Conservation (phyloP, 2,797 vertebrate species). For the Takifugu ocellatus region DNA sequence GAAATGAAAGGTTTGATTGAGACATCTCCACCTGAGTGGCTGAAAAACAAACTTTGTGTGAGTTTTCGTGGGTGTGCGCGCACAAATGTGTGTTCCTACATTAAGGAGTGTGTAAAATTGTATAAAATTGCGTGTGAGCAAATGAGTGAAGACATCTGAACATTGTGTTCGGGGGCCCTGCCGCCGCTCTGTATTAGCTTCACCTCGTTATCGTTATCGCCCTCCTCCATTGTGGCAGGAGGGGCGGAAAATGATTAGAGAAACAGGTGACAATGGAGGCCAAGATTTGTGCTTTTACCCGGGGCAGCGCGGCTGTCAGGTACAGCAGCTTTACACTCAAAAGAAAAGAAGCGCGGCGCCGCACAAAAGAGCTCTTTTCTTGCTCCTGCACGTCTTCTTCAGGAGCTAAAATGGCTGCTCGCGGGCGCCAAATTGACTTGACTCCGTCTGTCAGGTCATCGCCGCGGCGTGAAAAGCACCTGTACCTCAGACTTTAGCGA, state of each 20-base stretch:
- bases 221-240: conserved; percentile 71
- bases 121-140: conserved; percentile 22
- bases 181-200: conserved; percentile 67
- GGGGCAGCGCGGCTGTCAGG: conserved; percentile 62
- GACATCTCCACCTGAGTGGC: conserved; percentile 17
- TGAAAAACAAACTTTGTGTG: conserved; percentile 24
- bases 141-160: conserved; percentile 58
- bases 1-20: conserved; percentile 2
- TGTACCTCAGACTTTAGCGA: background rate
- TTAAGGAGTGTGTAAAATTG: conserved; percentile 23
- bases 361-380: conserved; percentile 63
- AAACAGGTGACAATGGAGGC: conserved; percentile 75
- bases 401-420: conserved; percentile 36
- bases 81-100: conserved; percentile 17
- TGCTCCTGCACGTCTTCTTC: conserved; percentile 62
- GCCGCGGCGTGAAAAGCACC: conserved; percentile 1
- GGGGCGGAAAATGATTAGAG: conserved; percentile 77
- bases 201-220: conserved; percentile 73
- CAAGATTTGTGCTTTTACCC: conserved; percentile 69
- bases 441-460: conserved; percentile 38
- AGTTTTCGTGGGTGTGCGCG: conserved; percentile 17
- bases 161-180: conserved; percentile 47
- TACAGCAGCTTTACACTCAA: conserved; percentile 66
- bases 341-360: conserved; percentile 55
- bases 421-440: conserved; percentile 36